Evolutionary conservation across 2,888 invertebrate species (phyloP).

Genomic region (Lasiommata megera): DNA sequence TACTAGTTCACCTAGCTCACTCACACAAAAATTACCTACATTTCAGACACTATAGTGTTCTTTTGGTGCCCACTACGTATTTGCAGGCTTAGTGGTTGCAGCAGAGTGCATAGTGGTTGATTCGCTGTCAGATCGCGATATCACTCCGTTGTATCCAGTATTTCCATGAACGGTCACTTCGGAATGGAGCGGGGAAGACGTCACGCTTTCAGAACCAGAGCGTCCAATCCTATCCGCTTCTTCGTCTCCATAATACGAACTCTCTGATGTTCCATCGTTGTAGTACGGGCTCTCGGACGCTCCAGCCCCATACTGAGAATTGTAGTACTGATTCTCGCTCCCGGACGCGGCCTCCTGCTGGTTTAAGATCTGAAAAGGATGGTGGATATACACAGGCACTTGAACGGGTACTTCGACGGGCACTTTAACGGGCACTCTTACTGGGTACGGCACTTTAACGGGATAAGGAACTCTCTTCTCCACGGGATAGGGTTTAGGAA

Average conservation of each 20-base stretch:
- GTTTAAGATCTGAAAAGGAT: slow-evolving; percentile 47
- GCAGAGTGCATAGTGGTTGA: slow-evolving; percentile 35
- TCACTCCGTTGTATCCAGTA: slow-evolving; percentile 56
- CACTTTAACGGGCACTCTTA: slow-evolving; percentile 49
- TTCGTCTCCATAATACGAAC: slow-evolving; percentile 26
- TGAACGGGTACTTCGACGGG: slow-evolving; percentile 57
- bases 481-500: slow-evolving; percentile 51
- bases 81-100: slow-evolving; percentile 20
- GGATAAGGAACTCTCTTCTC: slow-evolving; percentile 63
- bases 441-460: slow-evolving; percentile 55
- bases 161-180: slow-evolving; percentile 52
- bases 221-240: slow-evolving; percentile 18
- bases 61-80: background rate
- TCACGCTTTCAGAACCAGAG: slow-evolving; percentile 26
- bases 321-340: slow-evolving; percentile 23
- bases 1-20: slow-evolving; percentile 37
- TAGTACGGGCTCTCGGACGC: slow-evolving; percentile 20
- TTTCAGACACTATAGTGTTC: background rate
- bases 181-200: slow-evolving; percentile 43
- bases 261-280: slow-evolving; percentile 23
- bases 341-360: slow-evolving; percentile 37
- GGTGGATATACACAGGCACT: slow-evolving; percentile 59
- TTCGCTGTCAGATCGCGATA: slow-evolving; percentile 55
- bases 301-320: slow-evolving; percentile 13
- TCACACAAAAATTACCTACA: slow-evolving; percentile 21